These are phyloP conservation scores for Okamejei kenojei DNA, from an alignment of 2,797 vertebrate species.

Conservation along the genomic window DNA sequence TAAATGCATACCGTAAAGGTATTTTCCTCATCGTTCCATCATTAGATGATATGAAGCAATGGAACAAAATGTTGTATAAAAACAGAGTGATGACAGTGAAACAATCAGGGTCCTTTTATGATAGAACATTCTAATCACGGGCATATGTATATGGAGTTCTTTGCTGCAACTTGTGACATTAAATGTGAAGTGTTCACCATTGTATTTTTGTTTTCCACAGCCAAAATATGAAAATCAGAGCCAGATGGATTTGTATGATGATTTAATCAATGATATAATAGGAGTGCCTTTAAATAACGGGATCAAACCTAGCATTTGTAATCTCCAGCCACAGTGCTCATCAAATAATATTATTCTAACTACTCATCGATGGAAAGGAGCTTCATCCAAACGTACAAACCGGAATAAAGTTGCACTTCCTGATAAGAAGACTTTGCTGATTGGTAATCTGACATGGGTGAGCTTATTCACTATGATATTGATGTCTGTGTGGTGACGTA, in stretches of 20 bases:
- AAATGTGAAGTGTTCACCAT: background rate
- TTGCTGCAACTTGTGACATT: background rate
- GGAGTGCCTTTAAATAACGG: constrained; percentile 28
- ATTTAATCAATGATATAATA: constrained; percentile 34
- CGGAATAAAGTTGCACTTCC: background rate
- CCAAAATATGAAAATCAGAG: constrained; percentile 1
- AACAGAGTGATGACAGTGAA: background rate
- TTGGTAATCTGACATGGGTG: constrained; percentile 34
- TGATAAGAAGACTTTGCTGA: background rate
- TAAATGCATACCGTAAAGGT: background rate
- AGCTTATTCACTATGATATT: background rate
- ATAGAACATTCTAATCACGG: background rate
- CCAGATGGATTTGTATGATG: constrained; percentile 32
- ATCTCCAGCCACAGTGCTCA: background rate
- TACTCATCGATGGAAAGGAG: background rate
- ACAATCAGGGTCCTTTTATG: background rate
- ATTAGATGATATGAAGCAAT: background rate
- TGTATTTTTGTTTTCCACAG: background rate
- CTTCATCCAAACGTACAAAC: background rate
- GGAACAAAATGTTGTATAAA: background rate
- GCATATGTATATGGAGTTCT: background rate
- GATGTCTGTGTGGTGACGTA: no score
- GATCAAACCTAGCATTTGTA: background rate
- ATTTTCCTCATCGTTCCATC: background rate
- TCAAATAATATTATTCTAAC: background rate